Base-by-base conservation (phyloP, 2,797 vertebrate species). In the Petrocephalus schoutedeni region DNA sequence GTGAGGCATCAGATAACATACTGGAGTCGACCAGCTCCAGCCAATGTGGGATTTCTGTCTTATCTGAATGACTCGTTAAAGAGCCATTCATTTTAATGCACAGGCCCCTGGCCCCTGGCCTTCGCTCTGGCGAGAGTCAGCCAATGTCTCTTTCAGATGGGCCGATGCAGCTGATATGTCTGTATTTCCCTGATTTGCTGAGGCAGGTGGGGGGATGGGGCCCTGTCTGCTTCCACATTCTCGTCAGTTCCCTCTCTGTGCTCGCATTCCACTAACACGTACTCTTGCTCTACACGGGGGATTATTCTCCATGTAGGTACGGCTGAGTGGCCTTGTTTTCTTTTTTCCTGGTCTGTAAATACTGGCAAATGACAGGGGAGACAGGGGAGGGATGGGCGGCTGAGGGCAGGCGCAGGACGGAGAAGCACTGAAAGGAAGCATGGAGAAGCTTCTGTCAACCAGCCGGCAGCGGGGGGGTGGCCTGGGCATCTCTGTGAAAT, bases 1-100 rank as follows among this genome's bases (percentile, higher is more conserved):
- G 14, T 80, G 19, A 41, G 74, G 74, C 74, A 45, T 80, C 74
- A 80, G 74, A 80, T 80, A 80, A 80, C 74, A 41, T 80, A 41
- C 41, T n/a, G 45, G 41, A 45, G 74, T 80, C 32, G 6, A 80
- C 14, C 74, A 80, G 19, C 77, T 82, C 16, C 6, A 51, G 77
- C 45, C 41, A 82, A 49, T 21, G 32, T 51, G 45, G 77, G 45
- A 51, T 82, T 51, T 82, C 45, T 23, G 45, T 41, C 41, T 49
- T 21, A 82, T 82, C 77, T 82, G 36, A 49, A 49, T 82, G 32
- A 51, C 77, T 82, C 9, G n/a, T 51, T 82, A 82, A 82, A 51
- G 77, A 23, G 8, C 45, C 77, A 82, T 82, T 82, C 77, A 82
- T 82, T 45, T 21, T 82, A 82, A 82, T 82, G 77, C 45, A n/a